Evolutionary conservation across 2,797 vertebrate species (phyloP), one percentile per base, ranked within the genome.

Genomic region (Bryconaethiops microstoma): DNA sequence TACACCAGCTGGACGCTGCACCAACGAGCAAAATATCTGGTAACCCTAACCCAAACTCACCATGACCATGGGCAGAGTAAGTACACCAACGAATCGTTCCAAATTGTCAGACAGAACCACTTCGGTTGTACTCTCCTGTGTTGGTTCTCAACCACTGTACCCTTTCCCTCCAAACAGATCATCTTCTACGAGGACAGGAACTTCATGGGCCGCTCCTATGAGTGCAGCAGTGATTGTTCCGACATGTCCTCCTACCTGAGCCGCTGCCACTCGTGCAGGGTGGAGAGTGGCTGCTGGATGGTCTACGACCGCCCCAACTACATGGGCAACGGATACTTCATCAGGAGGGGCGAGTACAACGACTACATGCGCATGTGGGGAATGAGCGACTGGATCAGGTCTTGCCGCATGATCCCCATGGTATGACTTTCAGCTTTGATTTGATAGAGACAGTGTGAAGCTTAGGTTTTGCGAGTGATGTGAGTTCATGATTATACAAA

Each of bases 41-140:
- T 52, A 8, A 21, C 12, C n/a, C 12, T 23, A 25, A 21, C 12
- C 23, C 21, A 23, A 25, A 5, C 59, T 60, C 59, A 60, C 59
- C 59, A 60, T 60, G 59, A 25, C 64, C 82, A 93, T 92, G 90
- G 90, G 90, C 72, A 92, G 74, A 86, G 92, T 92, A 88, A 88
- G 82, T 57, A 21, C n/a, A 55, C 21, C 19, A 25, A 21, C 12
- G 17, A 74, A 35, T 3, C 13, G 65, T n/a, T 10, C 72, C 72
- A 29, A 48, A 25, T 19, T 71, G 40, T 7, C 39, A 19, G 21
- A n/a, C 39, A 19, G 14, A 90, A 82, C 84, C 52, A 4, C n/a
- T n/a, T 57, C 13, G 1, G 5, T 14, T 59, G 55, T 59, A 21
- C 6, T 21, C 29, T 29, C 29, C 29, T 1, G 29, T 29, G 1